Conservation (phyloP, 2,113 vertebrate genomes). For the Serilophus lunatus region DNA sequence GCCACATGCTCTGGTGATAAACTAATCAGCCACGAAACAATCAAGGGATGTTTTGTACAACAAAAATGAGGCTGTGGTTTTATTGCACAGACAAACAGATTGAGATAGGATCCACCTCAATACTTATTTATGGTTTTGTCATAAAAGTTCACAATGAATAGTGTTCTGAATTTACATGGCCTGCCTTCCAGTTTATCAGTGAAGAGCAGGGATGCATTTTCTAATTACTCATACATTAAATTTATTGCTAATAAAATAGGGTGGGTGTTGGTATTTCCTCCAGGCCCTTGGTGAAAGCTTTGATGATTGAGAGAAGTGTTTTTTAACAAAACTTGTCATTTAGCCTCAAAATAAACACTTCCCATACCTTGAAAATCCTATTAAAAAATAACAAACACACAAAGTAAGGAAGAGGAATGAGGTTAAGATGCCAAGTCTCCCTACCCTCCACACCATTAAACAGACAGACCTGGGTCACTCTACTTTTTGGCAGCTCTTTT, state of each 20-base stretch:
- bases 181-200: neutral
- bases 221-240: neutral
- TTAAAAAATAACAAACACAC: neutral
- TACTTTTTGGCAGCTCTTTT: neutral
- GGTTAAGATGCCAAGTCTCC: neutral
- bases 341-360: neutral
- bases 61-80: neutral
- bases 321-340: neutral
- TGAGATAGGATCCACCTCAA: neutral
- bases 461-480: neutral
- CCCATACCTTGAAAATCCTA: neutral
- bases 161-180: neutral
- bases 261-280: neutral
- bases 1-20: neutral
- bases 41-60: neutral
- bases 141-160: neutral
- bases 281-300: neutral
- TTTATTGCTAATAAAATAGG: neutral
- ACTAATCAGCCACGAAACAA: neutral
- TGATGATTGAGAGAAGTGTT: neutral
- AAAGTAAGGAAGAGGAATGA: neutral
- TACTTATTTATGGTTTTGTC: slow-evolving; percentile 1
- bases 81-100: neutral
- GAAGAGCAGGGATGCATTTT: neutral
- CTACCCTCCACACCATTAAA: neutral